Conservation (phyloP, 2,113 vertebrate species). For the Sander lucioperca region DNA sequence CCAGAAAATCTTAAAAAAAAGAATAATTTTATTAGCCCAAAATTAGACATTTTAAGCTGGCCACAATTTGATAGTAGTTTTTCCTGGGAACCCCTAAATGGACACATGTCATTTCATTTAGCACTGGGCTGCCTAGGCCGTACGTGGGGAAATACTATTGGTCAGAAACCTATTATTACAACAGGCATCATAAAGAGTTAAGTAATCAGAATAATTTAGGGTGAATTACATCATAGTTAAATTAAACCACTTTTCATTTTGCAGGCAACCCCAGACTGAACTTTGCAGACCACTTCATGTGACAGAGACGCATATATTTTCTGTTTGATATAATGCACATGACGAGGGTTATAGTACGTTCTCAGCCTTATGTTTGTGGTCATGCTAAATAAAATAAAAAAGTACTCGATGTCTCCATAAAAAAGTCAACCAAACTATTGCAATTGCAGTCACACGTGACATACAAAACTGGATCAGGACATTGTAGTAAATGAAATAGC, state of each 20-base stretch:
- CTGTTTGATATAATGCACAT: conserved; percentile 11
- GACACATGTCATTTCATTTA: not conserved
- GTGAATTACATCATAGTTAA: conserved; percentile 20
- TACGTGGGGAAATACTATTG: not conserved
- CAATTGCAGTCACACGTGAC: conserved; percentile 49
- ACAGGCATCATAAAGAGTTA: not conserved
- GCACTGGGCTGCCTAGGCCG: not conserved
- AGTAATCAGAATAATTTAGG: conserved; percentile 9
- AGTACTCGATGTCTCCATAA: conserved; percentile 1
- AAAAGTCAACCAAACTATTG: conserved; percentile 48
- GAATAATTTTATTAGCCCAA: not conserved
- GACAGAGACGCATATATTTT: conserved; percentile 14
- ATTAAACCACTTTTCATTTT: conserved; percentile 12
- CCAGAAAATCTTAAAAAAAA: not conserved
- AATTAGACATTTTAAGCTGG: conserved; percentile 21
- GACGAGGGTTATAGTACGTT: conserved; percentile 23
- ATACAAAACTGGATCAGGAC: conserved; percentile 49
- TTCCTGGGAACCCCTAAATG: not conserved
- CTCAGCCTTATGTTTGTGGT: conserved; percentile 28
- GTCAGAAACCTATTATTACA: conserved; percentile 12
- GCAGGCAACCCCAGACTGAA: not conserved
- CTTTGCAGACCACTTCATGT: conserved; percentile 9
- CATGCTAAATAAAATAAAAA: not conserved
- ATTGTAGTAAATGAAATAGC: conserved; percentile 59
- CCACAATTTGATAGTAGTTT: conserved; percentile 4